Conservation (phyloP, 2,888 invertebrate genomes). For the Agapostemon virescens region DNA sequence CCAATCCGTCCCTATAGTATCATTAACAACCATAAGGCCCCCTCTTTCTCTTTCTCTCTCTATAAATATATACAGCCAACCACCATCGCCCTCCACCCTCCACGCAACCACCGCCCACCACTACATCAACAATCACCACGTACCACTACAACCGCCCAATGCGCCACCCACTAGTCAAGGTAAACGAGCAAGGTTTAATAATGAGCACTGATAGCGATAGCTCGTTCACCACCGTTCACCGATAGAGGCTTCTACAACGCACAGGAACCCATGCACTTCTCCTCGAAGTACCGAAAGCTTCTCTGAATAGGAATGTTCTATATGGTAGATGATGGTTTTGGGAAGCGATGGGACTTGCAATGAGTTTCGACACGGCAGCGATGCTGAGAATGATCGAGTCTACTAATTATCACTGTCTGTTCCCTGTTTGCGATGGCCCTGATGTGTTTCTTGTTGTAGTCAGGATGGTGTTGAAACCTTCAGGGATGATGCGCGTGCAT, state of each 20-base stretch:
- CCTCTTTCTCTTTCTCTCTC: neutral
- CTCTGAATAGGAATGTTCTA: neutral
- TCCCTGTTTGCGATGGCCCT: neutral
- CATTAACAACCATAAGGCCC: neutral
- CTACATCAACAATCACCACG: conserved; percentile 74
- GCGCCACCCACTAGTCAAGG: conserved; percentile 76
- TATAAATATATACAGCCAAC: conserved; percentile 46
- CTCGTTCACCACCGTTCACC: conserved; percentile 57
- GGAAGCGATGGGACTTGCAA: neutral
- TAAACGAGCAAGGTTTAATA: conserved; percentile 70
- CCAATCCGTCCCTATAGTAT: conserved; percentile 84
- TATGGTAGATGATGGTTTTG: neutral
- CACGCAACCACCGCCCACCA: conserved; percentile 73
- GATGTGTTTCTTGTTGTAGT: neutral
- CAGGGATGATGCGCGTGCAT: too few relatives aligned
- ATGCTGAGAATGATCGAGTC: neutral
- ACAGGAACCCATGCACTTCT: conserved; percentile 29
- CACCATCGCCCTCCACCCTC: conserved; percentile 70
- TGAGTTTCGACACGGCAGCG: neutral
- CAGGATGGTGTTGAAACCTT: neutral
- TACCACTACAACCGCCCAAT: conserved; percentile 72
- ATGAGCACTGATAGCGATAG: conserved; percentile 61
- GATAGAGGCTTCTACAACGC: conserved; percentile 42
- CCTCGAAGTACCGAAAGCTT: conserved; percentile 19
- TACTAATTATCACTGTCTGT: neutral